Evolutionary conservation across 2,888 invertebrate genomes (phyloP).

Genomic region (Galerucella calmariensis): DNA sequence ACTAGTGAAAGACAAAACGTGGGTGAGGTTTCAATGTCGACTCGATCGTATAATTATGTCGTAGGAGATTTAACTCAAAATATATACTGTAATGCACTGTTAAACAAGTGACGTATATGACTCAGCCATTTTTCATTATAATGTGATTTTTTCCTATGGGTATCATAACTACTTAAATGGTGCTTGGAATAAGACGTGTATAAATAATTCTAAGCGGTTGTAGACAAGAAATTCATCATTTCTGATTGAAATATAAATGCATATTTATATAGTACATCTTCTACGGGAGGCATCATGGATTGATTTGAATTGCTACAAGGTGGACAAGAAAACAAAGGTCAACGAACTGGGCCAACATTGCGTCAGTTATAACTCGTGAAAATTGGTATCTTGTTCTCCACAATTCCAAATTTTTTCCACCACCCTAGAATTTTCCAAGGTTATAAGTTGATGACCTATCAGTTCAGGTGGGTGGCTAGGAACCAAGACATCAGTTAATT

Average conservation of each 20-base stretch:
- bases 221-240: neutral
- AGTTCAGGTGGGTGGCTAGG: too few relatives aligned
- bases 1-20: constrained; percentile 29
- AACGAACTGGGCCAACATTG: too few relatives aligned
- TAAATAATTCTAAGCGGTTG: neutral
- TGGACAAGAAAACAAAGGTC: too few relatives aligned
- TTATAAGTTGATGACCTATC: too few relatives aligned
- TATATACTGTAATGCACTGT: constrained; percentile 24
- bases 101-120: constrained; percentile 23
- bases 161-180: constrained; percentile 11
- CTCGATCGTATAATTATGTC: constrained; percentile 26
- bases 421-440: too few relatives aligned
- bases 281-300: neutral
- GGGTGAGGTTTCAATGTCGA: constrained; percentile 31
- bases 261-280: neutral
- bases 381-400: too few relatives aligned
- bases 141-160: neutral
- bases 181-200: neutral
- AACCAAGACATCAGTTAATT: too few relatives aligned
- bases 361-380: too few relatives aligned
- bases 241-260: neutral
- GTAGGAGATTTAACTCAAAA: constrained; percentile 31
- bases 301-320: too few relatives aligned
- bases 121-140: constrained; percentile 8
- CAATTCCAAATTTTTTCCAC: too few relatives aligned